phyloP scores from a whole-genome alignment of 2,113 vertebrate genomes.

The Nothocercus nigrocapillus region DNA sequence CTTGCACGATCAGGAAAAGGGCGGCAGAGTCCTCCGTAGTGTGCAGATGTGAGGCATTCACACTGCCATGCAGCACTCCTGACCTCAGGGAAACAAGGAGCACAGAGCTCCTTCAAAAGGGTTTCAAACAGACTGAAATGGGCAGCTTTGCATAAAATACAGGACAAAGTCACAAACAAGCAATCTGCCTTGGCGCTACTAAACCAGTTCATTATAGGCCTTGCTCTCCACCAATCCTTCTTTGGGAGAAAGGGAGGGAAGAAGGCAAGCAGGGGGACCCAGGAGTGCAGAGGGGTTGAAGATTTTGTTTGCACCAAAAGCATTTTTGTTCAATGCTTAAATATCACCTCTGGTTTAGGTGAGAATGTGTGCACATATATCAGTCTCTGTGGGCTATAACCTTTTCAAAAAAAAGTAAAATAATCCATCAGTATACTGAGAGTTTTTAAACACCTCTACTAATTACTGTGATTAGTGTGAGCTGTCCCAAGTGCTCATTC shows the following conservation, averaged over 20 bases:
- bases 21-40: not conserved
- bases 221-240: not conserved
- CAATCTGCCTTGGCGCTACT: not conserved
- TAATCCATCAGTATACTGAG: not conserved
- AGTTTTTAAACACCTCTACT: not conserved
- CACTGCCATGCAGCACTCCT: not conserved
- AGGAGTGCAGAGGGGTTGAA: not conserved
- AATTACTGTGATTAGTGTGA: not conserved
- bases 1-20: not conserved
- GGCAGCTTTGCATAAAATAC: not conserved
- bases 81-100: not conserved
- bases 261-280: not conserved
- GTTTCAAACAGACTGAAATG: not conserved
- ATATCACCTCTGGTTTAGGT: not conserved
- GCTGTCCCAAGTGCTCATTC: not conserved
- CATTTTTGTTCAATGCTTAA: not conserved
- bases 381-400: not conserved
- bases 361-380: not conserved
- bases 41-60: not conserved
- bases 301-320: not conserved
- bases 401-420: not conserved
- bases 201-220: fast-evolving
- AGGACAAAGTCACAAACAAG: not conserved
- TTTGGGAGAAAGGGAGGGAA: not conserved
- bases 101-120: not conserved